Conservation (phyloP, 1,140 invertebrate genomes). For the Drosophila paulistorum region DNA sequence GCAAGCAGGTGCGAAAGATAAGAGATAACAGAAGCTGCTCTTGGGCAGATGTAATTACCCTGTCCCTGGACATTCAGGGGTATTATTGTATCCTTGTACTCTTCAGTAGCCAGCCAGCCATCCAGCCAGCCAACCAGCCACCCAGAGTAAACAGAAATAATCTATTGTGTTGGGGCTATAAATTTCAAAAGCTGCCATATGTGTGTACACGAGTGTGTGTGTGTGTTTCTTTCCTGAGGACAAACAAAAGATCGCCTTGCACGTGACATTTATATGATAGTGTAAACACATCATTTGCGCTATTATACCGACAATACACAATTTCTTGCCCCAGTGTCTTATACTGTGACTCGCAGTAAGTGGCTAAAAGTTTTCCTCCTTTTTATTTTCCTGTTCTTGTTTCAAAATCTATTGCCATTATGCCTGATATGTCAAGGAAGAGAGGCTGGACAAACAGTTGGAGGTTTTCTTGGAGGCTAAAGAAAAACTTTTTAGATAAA, state of each 20-base stretch:
- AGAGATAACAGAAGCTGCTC: slow-evolving; percentile 63
- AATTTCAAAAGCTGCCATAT: slow-evolving; percentile 46
- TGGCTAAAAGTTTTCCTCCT: slow-evolving; percentile 56
- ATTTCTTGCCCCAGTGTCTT: neutral
- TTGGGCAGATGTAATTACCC: slow-evolving; percentile 53
- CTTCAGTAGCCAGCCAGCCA: neutral
- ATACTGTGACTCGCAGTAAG: slow-evolving; percentile 26
- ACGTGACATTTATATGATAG: slow-evolving; percentile 81
- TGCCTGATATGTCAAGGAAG: slow-evolving; percentile 56
- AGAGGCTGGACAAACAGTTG: slow-evolving; percentile 35
- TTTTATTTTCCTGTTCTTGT: neutral
- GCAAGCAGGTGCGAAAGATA: slow-evolving; percentile 56
- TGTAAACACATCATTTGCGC: slow-evolving; percentile 81
- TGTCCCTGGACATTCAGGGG: neutral
- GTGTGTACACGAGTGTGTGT: slow-evolving; percentile 21
- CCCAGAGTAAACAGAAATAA: slow-evolving; percentile 54
- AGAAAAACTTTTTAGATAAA: slow-evolving; percentile 79
- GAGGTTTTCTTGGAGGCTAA: slow-evolving; percentile 47
- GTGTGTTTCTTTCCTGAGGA: slow-evolving; percentile 41
- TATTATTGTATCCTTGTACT: neutral
- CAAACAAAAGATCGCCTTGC: slow-evolving; percentile 74
- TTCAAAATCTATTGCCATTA: slow-evolving; percentile 77
- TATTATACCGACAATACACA: slow-evolving; percentile 70
- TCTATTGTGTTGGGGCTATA: slow-evolving; percentile 60
- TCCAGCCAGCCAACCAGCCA: neutral